Evolutionary conservation across 2,888 invertebrate species (phyloP).

Genomic region (Scaptomyza caliginosa): DNA sequence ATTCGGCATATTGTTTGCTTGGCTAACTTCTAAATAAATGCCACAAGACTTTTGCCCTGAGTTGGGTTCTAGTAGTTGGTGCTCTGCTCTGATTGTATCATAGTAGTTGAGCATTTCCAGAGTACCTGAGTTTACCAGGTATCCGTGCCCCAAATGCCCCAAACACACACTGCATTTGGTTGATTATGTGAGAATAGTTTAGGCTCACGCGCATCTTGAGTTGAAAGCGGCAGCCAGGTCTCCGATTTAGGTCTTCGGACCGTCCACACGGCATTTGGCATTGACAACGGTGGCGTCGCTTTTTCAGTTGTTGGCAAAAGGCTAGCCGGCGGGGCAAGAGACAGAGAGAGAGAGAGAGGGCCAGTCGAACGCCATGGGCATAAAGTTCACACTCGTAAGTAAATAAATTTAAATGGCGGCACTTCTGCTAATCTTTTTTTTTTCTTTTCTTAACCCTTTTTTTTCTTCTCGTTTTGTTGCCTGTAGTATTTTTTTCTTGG

Average conservation of each 20-base stretch:
- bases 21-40: neutral
- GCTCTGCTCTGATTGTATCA: slow-evolving; percentile 8
- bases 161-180: slow-evolving; percentile 16
- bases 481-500: neutral
- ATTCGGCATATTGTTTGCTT: neutral
- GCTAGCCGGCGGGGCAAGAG: neutral
- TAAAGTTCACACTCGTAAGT: slow-evolving; percentile 80
- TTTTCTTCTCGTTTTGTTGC: slow-evolving; percentile 1
- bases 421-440: slow-evolving; percentile 72
- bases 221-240: slow-evolving; percentile 36
- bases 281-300: slow-evolving; percentile 66
- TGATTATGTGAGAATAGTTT: slow-evolving; percentile 36
- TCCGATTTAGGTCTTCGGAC: slow-evolving; percentile 39
- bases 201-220: slow-evolving; percentile 31
- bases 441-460: slow-evolving; percentile 30
- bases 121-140: slow-evolving; percentile 23
- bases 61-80: slow-evolving; percentile 6
- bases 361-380: slow-evolving; percentile 68
- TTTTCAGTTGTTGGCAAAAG: neutral
- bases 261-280: slow-evolving; percentile 66
- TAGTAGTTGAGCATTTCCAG: slow-evolving; percentile 42
- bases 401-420: slow-evolving; percentile 80
- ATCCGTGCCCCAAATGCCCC: neutral
- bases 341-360: slow-evolving; percentile 1
- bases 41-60: neutral